Evolutionary conservation across 2,113 vertebrate genomes (phyloP).

Genomic region (Pseudorhombus dupliciocellatus): DNA sequence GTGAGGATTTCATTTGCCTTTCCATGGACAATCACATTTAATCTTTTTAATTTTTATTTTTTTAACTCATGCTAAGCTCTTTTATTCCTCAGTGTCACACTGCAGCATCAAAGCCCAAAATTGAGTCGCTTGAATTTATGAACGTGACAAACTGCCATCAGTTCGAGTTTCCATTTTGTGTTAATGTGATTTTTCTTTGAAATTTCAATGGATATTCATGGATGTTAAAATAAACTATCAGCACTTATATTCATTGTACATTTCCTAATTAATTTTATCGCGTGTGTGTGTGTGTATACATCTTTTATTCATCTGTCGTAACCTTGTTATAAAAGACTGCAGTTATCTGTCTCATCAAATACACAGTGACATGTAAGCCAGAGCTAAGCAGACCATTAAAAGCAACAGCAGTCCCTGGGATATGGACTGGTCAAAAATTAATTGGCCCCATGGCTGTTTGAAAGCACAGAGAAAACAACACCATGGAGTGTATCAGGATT

Average conservation of each 20-base stretch:
- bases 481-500: conserved; percentile 74
- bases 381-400: conserved; percentile 76
- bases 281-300: background rate
- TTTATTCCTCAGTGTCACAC: background rate
- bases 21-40: background rate
- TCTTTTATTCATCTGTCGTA: conserved; percentile 28
- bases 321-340: conserved; percentile 52
- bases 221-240: background rate
- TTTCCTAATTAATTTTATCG: conserved; percentile 1
- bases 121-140: background rate
- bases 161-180: background rate
- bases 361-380: conserved; percentile 72
- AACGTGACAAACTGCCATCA: background rate
- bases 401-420: conserved; percentile 74
- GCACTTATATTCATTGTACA: background rate
- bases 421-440: conserved; percentile 80
- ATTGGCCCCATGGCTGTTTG: conserved; percentile 81
- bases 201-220: background rate
- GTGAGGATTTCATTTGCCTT: background rate
- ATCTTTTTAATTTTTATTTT: background rate
- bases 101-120: background rate
- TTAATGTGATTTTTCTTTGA: too few relatives aligned
- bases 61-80: conserved; percentile 3
- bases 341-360: conserved; percentile 75
- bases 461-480: conserved; percentile 75